Evolutionary conservation across 2,888 invertebrate genomes (phyloP).

Genomic region (Troilus luridus): DNA sequence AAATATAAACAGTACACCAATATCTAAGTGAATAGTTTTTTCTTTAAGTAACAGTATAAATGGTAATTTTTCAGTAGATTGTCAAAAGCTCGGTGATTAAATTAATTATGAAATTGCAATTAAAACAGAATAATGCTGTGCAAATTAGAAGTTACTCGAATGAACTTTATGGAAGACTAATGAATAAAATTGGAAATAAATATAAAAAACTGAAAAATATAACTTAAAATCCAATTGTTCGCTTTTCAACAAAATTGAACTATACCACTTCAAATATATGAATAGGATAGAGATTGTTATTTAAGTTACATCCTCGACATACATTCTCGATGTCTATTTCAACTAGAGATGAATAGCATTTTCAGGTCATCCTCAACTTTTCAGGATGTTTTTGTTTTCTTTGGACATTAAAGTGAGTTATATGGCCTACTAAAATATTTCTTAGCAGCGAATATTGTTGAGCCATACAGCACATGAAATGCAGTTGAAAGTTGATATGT

Average conservation of each 20-base stretch:
- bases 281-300: background rate
- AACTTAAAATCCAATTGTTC: background rate
- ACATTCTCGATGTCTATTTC: conserved; percentile 3
- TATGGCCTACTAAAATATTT: background rate
- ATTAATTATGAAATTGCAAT: background rate
- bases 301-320: conserved; percentile 11
- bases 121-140: background rate
- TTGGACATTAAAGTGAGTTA: background rate
- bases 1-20: background rate
- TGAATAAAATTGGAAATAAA: background rate
- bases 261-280: background rate
- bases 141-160: background rate
- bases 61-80: background rate
- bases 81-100: background rate
- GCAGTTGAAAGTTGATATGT: background rate
- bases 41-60: background rate
- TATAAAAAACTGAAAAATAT: background rate
- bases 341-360: background rate
- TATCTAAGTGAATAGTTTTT: background rate
- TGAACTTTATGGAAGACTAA: background rate
- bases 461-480: background rate
- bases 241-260: background rate
- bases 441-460: background rate
- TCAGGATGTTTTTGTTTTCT: background rate
- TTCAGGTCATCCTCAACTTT: conserved; percentile 4